A percentile compares a stretch with the other conserved stretches of the same genome.
These are phyloP conservation scores for Odocoileus hemionus DNA, from an alignment of 2,113 vertebrate species.

Conservation along the genomic window DNA sequence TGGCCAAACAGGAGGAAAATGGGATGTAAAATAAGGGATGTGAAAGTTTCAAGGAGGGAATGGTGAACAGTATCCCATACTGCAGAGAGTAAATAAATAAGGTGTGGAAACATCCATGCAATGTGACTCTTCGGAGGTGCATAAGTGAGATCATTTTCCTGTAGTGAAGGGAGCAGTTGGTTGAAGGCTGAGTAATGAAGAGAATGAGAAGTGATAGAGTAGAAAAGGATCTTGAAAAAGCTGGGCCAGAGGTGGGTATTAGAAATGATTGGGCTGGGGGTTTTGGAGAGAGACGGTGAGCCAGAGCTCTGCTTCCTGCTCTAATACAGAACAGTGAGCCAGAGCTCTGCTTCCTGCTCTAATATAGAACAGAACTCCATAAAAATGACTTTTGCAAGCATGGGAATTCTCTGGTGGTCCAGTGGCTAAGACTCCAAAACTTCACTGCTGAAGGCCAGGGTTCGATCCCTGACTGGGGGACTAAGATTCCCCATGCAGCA, in stretches of 20 bases:
- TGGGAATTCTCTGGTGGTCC: neutral
- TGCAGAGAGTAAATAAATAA: neutral
- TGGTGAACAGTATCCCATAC: neutral
- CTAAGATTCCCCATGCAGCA: neutral
- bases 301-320: neutral
- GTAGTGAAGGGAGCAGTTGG: neutral
- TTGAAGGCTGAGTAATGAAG: neutral
- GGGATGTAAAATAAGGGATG: neutral
- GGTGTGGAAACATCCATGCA: neutral
- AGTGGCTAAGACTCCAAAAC: neutral
- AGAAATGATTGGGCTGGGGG: neutral
- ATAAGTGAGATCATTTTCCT: neutral
- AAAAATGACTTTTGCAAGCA: neutral
- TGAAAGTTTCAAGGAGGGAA: neutral
- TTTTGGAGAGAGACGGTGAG: neutral
- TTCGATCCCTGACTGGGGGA: neutral
- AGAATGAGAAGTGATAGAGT: neutral
- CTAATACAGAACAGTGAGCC: no score
- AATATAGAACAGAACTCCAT: neutral
- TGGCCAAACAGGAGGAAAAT: neutral
- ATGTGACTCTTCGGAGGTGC: neutral
- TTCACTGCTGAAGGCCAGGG: neutral
- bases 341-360: neutral
- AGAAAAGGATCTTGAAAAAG: neutral
- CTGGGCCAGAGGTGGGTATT: neutral